Percentiles rank a stretch among this genome's conserved stretches.
phyloP scores from a whole-genome alignment of 1,140 invertebrate genomes.

The Patella vulgata region DNA sequence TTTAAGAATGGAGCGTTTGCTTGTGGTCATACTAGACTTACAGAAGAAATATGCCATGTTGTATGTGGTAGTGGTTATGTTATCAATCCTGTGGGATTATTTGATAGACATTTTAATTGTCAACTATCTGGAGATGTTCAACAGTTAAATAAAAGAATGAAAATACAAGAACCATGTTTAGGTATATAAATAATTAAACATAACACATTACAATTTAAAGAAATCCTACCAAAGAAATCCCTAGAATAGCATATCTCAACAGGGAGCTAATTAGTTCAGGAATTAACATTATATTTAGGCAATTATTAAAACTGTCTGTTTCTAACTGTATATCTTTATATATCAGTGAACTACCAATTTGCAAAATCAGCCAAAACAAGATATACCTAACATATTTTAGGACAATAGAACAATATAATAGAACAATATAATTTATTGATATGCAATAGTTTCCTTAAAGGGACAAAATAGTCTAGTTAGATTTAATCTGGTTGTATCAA shows the following conservation, averaged over 20 bases:
- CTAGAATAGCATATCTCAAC: not conserved
- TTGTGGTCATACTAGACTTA: conserved; percentile 25
- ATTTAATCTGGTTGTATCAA: no score
- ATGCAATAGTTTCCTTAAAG: no score
- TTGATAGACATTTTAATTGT: conserved; percentile 41
- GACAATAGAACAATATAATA: no score
- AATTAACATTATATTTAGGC: no score
- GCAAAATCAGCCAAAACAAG: no score
- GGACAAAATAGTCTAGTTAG: no score
- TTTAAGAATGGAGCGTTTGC: conserved; percentile 45
- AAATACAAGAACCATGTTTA: conserved; percentile 43
- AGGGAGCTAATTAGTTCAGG: no score
- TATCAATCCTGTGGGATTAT: conserved; percentile 42
- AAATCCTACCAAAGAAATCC: not conserved
- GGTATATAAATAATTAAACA: conserved; percentile 31
- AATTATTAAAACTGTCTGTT: no score
- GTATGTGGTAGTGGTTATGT: conserved; percentile 39
- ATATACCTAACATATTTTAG: no score
- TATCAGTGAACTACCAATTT: not conserved
- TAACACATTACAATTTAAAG: not conserved
- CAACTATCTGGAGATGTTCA: conserved; percentile 31
- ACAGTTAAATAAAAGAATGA: conserved; percentile 34
- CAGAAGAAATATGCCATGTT: conserved; percentile 31
- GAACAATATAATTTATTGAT: no score
- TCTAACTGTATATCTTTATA: no score